Evolutionary conservation across 2,113 vertebrate species (phyloP), one percentile per base, ranked within the genome.

Genomic region (Oreochromis tanganicae): DNA sequence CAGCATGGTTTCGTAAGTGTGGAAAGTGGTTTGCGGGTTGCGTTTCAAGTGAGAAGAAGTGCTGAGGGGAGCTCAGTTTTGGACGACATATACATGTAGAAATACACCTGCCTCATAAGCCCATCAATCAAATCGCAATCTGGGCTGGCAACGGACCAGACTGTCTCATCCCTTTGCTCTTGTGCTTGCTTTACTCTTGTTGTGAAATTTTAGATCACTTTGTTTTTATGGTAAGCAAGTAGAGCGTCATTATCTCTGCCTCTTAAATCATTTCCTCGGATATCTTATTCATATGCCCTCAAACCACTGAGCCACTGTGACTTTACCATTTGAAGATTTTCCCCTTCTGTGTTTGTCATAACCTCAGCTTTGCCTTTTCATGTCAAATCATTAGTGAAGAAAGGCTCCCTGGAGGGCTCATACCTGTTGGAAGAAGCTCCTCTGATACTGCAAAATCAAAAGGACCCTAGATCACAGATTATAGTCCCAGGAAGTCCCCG

Each of bases 381-480:
- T 84, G 87, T 91, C 29, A 63, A 85, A 81, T 91, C 87, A 88
- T 94, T 90, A 89, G 61, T 41, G 82, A 24, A 84, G 84, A 52
- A 78, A 34, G 29, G 8, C 36, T 36, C 85, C 92, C 88, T 68
- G 4, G 73, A 52, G 88, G 91, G 91, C 66, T 82, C 7, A 4
- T 87, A 87, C 84, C 82, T 90, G 71, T 71, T 89, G 79, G 59
- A 88, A 34, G 84, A 85, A 55, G 66, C 66, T 78, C 80, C 52
- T 86, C 71, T 88, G 52, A 92, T 84, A 86, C 87, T 61, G 12
- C n/a, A 52, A 36, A 89, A 91, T 91, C 85, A 91, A 93, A 93
- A 56, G 5, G 11, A 6, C 59, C 59, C 55, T 16, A 21, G 82
- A 83, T 88, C 75, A 27, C 38, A 71, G 29, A 82, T 89, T 82